Evolutionary conservation across 2,113 vertebrate species (phyloP).

Genomic region (Alethe diademata): DNA sequence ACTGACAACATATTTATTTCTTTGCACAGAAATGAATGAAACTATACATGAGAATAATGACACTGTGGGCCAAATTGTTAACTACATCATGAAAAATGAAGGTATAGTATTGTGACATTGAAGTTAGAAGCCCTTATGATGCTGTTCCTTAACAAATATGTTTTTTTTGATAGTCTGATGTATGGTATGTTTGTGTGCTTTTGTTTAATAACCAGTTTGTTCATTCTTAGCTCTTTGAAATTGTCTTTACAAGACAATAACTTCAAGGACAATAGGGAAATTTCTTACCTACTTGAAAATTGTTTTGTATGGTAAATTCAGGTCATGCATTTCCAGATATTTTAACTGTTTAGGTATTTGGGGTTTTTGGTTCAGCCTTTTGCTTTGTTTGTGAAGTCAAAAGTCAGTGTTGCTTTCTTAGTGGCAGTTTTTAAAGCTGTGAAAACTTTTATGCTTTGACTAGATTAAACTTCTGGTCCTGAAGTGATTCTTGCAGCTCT

Average conservation of each 20-base stretch:
- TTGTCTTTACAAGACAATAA: background rate
- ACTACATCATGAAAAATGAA: slow-evolving; percentile 97
- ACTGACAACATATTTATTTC: background rate
- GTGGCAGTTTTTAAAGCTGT: background rate
- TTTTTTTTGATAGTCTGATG: background rate
- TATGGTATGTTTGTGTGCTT: background rate
- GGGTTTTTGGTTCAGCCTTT: background rate
- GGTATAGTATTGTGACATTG: slow-evolving; percentile 72
- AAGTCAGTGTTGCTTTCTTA: background rate
- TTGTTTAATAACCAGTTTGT: background rate
- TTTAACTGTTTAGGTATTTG: background rate
- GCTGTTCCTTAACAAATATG: background rate
- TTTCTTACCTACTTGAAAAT: background rate
- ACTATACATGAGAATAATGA: slow-evolving; percentile 86
- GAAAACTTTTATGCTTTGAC: background rate
- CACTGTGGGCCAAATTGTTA: slow-evolving; percentile 92
- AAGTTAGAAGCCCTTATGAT: background rate
- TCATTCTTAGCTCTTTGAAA: background rate
- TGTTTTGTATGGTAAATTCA: background rate
- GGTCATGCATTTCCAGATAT: background rate
- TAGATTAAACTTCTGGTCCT: background rate
- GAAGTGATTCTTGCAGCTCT: background rate
- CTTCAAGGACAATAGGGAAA: background rate
- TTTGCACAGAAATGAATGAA: slow-evolving; percentile 86
- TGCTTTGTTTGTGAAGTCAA: background rate